Conservation (phyloP, 2,797 vertebrate genomes). For the Percopsis omiscomaycus region DNA sequence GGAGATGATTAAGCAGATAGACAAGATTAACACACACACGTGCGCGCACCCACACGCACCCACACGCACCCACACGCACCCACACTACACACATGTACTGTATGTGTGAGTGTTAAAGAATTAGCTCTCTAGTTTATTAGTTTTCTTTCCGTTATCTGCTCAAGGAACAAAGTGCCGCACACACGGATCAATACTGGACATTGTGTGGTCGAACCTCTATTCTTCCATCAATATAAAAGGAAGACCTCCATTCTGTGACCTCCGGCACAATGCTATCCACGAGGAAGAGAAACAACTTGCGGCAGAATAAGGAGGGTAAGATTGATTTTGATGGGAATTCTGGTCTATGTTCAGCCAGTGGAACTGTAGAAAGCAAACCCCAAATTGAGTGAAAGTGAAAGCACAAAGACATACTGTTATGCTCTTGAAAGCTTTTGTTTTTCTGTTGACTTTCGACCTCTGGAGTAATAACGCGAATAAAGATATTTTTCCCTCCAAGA, state of each 20-base stretch:
- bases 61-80: background rate
- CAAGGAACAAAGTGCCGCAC: slow-evolving; percentile 32
- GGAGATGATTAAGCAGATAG: background rate
- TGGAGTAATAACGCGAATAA: too few species aligned
- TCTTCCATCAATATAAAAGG: slow-evolving; percentile 48
- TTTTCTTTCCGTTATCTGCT: slow-evolving; percentile 42
- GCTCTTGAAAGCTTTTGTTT: too few species aligned
- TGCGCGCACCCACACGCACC: background rate
- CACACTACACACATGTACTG: background rate
- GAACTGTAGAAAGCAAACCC: too few species aligned
- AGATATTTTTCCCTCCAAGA: too few species aligned
- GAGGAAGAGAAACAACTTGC: slow-evolving; percentile 53
- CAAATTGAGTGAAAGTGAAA: too few species aligned
- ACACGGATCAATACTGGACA: slow-evolving; percentile 52
- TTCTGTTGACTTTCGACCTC: too few species aligned
- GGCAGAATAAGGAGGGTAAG: slow-evolving; percentile 50
- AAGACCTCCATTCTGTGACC: slow-evolving; percentile 46
- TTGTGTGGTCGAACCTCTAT: slow-evolving; percentile 45
- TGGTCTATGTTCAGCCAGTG: background rate
- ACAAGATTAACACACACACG: background rate
- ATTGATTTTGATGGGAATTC: slow-evolving; percentile 47
- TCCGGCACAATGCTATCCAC: slow-evolving; percentile 40
- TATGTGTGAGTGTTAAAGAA: background rate
- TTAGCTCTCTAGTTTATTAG: too few species aligned
- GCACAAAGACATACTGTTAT: too few species aligned